phyloP scores from a whole-genome alignment of 2,797 vertebrate species.

The Setipinna tenuifilis region DNA sequence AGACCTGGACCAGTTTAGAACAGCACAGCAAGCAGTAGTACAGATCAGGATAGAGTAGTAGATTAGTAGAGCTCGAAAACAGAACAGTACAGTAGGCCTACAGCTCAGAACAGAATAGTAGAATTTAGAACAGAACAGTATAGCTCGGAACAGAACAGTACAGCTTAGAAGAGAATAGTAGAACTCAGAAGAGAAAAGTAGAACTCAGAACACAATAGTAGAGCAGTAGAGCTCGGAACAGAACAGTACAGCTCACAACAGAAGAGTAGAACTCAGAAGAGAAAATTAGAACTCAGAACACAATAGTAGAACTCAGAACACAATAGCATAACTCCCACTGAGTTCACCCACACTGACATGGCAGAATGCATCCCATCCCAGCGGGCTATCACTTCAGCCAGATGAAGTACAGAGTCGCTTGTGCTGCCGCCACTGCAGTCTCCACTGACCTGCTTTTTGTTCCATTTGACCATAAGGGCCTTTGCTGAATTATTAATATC shows the following conservation, averaged over 20 bases:
- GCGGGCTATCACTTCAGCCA: not conserved
- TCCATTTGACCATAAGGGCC: not conserved
- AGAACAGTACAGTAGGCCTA: too few relatives aligned
- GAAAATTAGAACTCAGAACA: not conserved
- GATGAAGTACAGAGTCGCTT: not conserved
- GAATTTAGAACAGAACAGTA: too few relatives aligned
- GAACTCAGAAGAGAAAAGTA: too few relatives aligned
- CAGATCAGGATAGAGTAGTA: too few relatives aligned
- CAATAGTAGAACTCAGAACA: not conserved
- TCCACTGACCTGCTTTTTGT: not conserved
- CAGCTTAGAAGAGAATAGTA: too few relatives aligned
- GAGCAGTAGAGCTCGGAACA: not conserved
- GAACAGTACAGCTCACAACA: not conserved
- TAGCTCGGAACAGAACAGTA: too few relatives aligned
- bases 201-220: not conserved
- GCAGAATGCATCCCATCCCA: not conserved
- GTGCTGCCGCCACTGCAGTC: not conserved
- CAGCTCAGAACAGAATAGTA: too few relatives aligned
- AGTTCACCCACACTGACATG: too few relatives aligned
- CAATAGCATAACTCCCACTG: too few relatives aligned
- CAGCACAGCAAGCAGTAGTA: too few relatives aligned
- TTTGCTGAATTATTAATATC: conserved; percentile 1
- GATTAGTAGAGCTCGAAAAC: too few relatives aligned
- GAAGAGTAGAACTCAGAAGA: not conserved
- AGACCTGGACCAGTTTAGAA: too few relatives aligned